Percentiles rank a stretch among this genome's conserved stretches.
Evolutionary conservation across 2,888 invertebrate genomes (phyloP).

Genomic region (Andrena chrysosceles): DNA sequence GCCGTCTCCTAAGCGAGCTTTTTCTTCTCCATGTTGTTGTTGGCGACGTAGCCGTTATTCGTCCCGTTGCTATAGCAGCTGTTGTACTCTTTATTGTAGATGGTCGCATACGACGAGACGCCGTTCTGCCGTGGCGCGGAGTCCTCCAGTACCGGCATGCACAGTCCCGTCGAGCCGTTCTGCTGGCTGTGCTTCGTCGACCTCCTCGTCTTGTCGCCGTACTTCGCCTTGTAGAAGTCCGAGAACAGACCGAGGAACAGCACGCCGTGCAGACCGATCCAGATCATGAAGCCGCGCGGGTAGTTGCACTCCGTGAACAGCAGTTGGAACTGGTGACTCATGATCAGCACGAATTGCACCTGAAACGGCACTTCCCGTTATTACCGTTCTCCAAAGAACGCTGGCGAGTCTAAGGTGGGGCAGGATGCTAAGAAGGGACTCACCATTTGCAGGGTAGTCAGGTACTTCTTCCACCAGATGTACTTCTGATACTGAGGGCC

Average conservation of each 20-base stretch:
- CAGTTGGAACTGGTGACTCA: slow-evolving; percentile 96
- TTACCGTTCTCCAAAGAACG: background rate
- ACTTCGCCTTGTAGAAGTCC: slow-evolving; percentile 96
- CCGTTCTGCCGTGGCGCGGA: slow-evolving; percentile 83
- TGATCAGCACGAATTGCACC: slow-evolving; percentile 97
- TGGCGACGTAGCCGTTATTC: slow-evolving; percentile 87
- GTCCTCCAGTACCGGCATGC: slow-evolving; percentile 91
- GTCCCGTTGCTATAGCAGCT: slow-evolving; percentile 88
- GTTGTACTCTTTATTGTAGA: slow-evolving; percentile 87
- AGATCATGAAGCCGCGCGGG: slow-evolving; percentile 95
- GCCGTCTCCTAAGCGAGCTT: slow-evolving; percentile 79
- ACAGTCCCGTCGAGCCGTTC: slow-evolving; percentile 85
- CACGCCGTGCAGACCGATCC: slow-evolving; percentile 97
- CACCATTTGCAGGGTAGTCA: slow-evolving; percentile 98
- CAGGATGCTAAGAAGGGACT: slow-evolving; percentile 50
- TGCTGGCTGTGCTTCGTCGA: slow-evolving; percentile 81
- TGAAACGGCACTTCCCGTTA: slow-evolving; percentile 80
- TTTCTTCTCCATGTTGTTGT: slow-evolving; percentile 83
- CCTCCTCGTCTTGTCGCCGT: slow-evolving; percentile 84
- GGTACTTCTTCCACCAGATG: slow-evolving; percentile 99
- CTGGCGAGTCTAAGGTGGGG: too few relatives aligned
- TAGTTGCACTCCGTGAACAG: slow-evolving; percentile 96
- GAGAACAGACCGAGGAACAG: slow-evolving; percentile 97
- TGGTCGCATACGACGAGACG: slow-evolving; percentile 85
- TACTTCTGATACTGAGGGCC: slow-evolving; percentile 97